Conservation (phyloP, 2,888 invertebrate genomes). For the Drepana falcataria region DNA sequence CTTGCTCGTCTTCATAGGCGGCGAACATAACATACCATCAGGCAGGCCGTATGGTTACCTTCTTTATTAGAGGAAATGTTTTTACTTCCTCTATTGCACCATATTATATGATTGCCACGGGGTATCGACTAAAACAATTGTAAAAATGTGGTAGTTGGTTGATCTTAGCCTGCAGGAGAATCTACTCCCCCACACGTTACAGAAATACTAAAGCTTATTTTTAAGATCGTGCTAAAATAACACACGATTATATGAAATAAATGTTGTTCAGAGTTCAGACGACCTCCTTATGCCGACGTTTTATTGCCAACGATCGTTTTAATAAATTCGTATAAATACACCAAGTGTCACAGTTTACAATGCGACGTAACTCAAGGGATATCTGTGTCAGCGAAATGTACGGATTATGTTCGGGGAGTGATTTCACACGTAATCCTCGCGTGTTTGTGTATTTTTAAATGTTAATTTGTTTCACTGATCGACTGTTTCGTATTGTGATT, state of each 20-base stretch:
- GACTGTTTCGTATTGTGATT: no score
- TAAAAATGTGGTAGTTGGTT: no score
- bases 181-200: background rate
- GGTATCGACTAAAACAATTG: no score
- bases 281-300: conserved; percentile 61
- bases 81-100: no score
- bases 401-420: background rate
- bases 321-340: conserved; percentile 58
- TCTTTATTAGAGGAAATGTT: no score
- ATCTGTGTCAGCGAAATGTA: conserved; percentile 41
- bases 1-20: no score
- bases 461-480: background rate
- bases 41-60: no score
- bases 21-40: no score
- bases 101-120: no score
- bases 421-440: background rate
- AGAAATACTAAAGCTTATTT: conserved; percentile 10
- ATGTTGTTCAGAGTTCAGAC: conserved; percentile 35
- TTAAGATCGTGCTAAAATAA: conserved; percentile 26
- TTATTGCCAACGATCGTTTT: conserved; percentile 53
- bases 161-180: background rate
- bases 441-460: background rate
- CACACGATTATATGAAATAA: conserved; percentile 45
- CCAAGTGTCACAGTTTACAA: conserved; percentile 33
- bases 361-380: conserved; percentile 42